phyloP scores from a whole-genome alignment of 1,140 invertebrate genomes.

The Pinna nobilis region DNA sequence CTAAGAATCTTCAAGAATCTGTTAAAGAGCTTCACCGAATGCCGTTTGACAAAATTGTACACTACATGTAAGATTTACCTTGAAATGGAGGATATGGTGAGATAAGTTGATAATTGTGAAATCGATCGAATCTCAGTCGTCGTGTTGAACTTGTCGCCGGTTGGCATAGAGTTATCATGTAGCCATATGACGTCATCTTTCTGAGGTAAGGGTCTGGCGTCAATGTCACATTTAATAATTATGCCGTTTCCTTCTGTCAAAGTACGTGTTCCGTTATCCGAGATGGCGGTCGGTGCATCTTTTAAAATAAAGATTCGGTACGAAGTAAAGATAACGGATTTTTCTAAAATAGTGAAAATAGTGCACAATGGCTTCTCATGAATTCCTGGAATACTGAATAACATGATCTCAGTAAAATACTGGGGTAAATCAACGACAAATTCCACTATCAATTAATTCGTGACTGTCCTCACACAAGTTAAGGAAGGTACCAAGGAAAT shows the following conservation, averaged over 20 bases:
- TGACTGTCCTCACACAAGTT: too few relatives aligned
- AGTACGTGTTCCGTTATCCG: slow-evolving; percentile 20
- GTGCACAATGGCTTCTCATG: too few relatives aligned
- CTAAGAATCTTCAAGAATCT: too few relatives aligned
- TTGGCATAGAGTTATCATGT: slow-evolving; percentile 9
- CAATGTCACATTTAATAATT: slow-evolving; percentile 37
- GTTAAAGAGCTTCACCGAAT: too few relatives aligned
- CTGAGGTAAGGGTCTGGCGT: slow-evolving; percentile 36
- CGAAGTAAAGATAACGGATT: too few relatives aligned
- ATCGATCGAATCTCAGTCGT: neutral
- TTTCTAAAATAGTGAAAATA: too few relatives aligned
- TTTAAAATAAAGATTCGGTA: slow-evolving; percentile 21
- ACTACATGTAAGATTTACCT: neutral
- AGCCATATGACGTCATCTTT: slow-evolving; percentile 34
- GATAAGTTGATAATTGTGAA: neutral
- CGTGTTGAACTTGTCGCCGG: neutral
- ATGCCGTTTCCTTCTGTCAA: slow-evolving; percentile 19
- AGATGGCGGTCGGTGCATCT: slow-evolving; percentile 39
- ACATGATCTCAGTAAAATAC: too few relatives aligned
- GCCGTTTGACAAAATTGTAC: too few relatives aligned
- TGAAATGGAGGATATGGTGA: neutral
- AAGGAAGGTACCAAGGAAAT: too few relatives aligned
- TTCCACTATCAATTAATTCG: too few relatives aligned
- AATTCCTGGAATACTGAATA: too few relatives aligned
- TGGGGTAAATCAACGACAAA: too few relatives aligned